A percentile compares a stretch with the other conserved stretches of the same genome.
phyloP scores from a whole-genome alignment of 2,888 invertebrate species.

The Noctua comes region DNA sequence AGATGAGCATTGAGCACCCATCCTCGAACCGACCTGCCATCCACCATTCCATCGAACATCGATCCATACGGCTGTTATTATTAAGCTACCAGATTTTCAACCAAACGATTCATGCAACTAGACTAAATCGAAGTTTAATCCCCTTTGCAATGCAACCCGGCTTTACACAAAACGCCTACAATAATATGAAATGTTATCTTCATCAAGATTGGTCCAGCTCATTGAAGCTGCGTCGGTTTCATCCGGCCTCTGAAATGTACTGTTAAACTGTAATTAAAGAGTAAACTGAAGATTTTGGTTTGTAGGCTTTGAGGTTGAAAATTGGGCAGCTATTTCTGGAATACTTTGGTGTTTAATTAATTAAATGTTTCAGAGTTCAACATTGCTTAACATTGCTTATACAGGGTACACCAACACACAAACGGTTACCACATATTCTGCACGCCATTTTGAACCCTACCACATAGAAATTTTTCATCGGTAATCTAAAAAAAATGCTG shows the following conservation, averaged over 20 bases:
- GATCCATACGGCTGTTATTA: too few species aligned
- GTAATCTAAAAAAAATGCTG: too few species aligned
- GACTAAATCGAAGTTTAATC: too few species aligned
- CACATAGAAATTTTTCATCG: too few species aligned
- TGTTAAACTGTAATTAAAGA: slow-evolving; percentile 35
- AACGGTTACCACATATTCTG: too few species aligned
- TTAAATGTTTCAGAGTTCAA: not conserved
- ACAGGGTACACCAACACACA: too few species aligned
- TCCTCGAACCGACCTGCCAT: too few species aligned
- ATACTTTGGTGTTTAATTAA: not conserved
- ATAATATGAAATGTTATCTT: slow-evolving; percentile 39
- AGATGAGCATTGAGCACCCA: too few species aligned
- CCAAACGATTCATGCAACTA: too few species aligned
- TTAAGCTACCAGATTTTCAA: too few species aligned
- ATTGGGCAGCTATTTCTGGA: not conserved
- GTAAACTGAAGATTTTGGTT: slow-evolving; percentile 20
- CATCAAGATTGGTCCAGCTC: slow-evolving; percentile 51
- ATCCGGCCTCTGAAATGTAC: slow-evolving; percentile 21
- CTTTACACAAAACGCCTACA: not conserved
- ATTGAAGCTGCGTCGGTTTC: slow-evolving; percentile 21
- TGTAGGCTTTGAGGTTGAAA: not conserved
- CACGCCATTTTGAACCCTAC: too few species aligned
- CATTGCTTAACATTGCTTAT: not conserved
- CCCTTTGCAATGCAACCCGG: not conserved
- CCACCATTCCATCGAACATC: too few species aligned